phyloP scores from a whole-genome alignment of 1,140 invertebrate species.

The Musca domestica region DNA sequence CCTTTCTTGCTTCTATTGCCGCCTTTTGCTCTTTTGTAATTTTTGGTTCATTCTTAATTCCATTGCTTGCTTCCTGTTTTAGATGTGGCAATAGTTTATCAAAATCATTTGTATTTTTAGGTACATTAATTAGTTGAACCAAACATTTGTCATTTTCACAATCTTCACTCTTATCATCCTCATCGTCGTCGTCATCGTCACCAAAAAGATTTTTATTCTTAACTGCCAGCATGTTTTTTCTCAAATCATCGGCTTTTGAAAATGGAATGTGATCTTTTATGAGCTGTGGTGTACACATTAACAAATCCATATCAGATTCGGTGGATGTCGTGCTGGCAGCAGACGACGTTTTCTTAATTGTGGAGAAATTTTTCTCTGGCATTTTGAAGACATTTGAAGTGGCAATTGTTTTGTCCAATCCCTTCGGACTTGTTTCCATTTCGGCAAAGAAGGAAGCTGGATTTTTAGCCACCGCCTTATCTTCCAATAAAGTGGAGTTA shows the following conservation, averaged over 20 bases:
- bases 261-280: conserved; percentile 16
- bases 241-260: not conserved
- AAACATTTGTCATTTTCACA: not conserved
- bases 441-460: conserved; percentile 10
- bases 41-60: not conserved
- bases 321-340: not conserved
- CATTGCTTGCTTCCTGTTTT: not conserved
- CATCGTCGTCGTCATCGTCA: conserved; percentile 16
- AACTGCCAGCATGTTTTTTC: not conserved
- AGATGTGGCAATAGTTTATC: conserved; percentile 23
- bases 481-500: conserved; percentile 8
- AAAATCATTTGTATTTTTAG: conserved; percentile 25
- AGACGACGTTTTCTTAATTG: not conserved
- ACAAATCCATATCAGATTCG: conserved; percentile 7
- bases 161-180: conserved; percentile 8
- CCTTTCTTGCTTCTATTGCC: not conserved
- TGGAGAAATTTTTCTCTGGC: not conserved
- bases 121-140: not conserved
- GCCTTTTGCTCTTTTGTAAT: not conserved
- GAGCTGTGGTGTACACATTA: conserved; percentile 24
- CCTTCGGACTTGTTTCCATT: conserved; percentile 1
- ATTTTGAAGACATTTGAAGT: conserved; percentile 10
- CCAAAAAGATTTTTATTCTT: conserved; percentile 23
- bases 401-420: not conserved
- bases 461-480: not conserved